A percentile compares a stretch with the other conserved stretches of the same genome.
Conservation (phyloP, 2,797 vertebrate genomes). For the Cryptoblepharus egeriae region DNA sequence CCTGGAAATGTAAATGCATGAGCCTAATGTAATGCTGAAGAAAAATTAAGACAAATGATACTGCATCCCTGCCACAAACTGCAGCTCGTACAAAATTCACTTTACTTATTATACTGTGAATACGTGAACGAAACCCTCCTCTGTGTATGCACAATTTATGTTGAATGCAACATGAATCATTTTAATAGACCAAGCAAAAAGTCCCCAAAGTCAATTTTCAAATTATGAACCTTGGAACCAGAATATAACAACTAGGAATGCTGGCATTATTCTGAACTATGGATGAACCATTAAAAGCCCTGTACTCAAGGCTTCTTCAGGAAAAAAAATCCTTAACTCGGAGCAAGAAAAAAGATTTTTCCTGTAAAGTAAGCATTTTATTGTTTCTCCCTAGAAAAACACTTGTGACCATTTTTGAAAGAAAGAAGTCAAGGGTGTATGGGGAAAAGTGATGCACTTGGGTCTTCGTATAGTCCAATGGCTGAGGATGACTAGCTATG, state of each 20-base stretch:
- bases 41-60: constrained; percentile 90
- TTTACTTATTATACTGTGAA: constrained; percentile 86
- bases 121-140: constrained; percentile 81
- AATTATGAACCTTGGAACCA: constrained; percentile 87
- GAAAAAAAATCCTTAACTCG: constrained; percentile 35
- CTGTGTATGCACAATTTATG: constrained; percentile 91
- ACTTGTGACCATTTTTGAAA: constrained; percentile 23
- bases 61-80: constrained; percentile 83
- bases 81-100: constrained; percentile 86
- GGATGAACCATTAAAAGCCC: constrained; percentile 73
- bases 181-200: constrained; percentile 92
- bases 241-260: constrained; percentile 81
- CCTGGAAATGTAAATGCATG: constrained; percentile 85
- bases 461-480: background rate
- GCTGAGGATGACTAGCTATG: background rate
- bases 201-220: constrained; percentile 90
- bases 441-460: constrained; percentile 4
- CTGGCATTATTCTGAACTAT: constrained; percentile 74
- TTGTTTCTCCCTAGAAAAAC: constrained; percentile 15
- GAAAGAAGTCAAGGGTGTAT: background rate
- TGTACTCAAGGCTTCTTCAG: constrained; percentile 65
- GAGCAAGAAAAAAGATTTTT: constrained; percentile 42
- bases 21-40: constrained; percentile 84
- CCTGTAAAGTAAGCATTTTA: constrained; percentile 27
- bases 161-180: constrained; percentile 94